Evolutionary conservation across 2,888 invertebrate species (phyloP), one percentile per base, ranked within the genome.

Genomic region (Mesorhabditis sp.): DNA sequence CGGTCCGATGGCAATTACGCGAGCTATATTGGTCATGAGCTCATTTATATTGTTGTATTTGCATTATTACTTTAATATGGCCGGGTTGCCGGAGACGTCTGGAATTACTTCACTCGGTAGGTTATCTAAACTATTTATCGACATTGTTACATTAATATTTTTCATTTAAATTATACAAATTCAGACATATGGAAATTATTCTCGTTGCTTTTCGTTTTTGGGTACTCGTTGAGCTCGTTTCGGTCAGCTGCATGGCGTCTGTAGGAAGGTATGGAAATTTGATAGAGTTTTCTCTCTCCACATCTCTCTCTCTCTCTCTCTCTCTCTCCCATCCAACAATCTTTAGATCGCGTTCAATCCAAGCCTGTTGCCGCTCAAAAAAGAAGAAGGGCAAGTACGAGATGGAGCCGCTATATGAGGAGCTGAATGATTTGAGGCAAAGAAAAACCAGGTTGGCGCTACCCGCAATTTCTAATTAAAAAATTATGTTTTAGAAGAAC

Each of bases 1-100:
- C n/a, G 81, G 81, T 6, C 81, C 81, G 4, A 80, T 80, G 80
- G 79, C 77, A 6, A 81, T 80, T n/a, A 81, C 81, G 10, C 70
- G 81, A 43, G 72, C 76, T 6, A 67, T 78, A 42, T 68, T 81
- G 45, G 67, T 79, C n/a, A 74, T 75, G 61, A 72, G 72, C 6
- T 74, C 79, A 4, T 64, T 81, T 15, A 64, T 80, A 15, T 68
- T 79, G 0, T 67, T 79, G n/a, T 68, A 73, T 42, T 67, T 78
- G 6, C 76, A 79, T 63, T 75, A 74, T 65, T 67, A 67, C n/a
- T 41, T 66, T 0, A 69, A 69, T 43, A 45, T 67, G 5, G 70
- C 72, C 42, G 61, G 63, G 4, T n/a, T 72, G 6, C 70, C 72
- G 4, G 72, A 70, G 10, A 72, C 74, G 5, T 62, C 66, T 45